Base-by-base conservation (phyloP, 2,888 invertebrate species). In the Molorchus minor region DNA sequence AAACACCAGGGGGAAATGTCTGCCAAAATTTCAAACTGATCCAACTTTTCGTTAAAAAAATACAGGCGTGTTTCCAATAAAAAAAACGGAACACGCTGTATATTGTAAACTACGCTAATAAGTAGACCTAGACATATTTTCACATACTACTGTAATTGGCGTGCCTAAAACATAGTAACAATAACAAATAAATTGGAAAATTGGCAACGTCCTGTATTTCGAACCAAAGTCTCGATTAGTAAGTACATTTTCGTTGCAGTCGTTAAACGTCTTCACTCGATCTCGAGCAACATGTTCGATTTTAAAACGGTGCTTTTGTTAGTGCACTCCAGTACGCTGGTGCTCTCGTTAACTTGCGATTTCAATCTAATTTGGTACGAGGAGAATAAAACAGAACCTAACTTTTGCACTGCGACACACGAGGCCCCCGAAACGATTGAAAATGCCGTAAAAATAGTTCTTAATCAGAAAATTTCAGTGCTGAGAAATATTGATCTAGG, bases 281-380 rank as follows among this genome's bases (percentile, higher is more conserved):
- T 25, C 43, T 13, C 41, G 15, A 13, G 33, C 40, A 64, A 61
- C 56, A 64, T 64, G 64, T 41, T 53, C 16, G 16, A n/a, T 29
- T 30, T 44, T 8, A 49, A 47, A 40, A 41, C 58, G n/a, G 35
- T 64, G 20, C 29, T 45, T 2, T 7, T 64, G 21, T 47, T 54
- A 46, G 21, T 58, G 3, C 41, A 56, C 25, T n/a, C 30, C n/a
- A 21, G 45, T 15, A 33, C 16, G 13, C 21, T 51, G 25, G 61
- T 64, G 41, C 43, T 38, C 13, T 53, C 64, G 17, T 19, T 41
- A 13, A 61, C 58, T 21, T 56, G 59, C 35, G 65, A 70, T 56
- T 65, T 64, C 51, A 66, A 73, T 20, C 21, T 73, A 53, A 64
- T 67, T 41, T 75, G 72, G 69, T 67, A 65, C 43, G 68, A 70